phyloP scores from a whole-genome alignment of 1,140 invertebrate species.

The Scaptomyza montana region DNA sequence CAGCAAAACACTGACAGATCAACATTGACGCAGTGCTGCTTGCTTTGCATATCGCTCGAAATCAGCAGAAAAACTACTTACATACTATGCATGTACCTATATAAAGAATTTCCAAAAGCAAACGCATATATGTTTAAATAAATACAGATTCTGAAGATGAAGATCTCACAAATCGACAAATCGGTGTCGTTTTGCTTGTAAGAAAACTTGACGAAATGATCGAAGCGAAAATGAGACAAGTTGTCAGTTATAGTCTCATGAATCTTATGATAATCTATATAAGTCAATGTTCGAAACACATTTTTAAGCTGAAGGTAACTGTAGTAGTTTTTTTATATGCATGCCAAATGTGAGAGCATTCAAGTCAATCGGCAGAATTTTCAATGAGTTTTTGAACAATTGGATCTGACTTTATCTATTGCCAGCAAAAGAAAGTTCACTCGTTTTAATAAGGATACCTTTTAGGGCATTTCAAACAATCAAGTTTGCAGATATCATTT shows the following conservation, averaged over 20 bases:
- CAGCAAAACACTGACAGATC: neutral
- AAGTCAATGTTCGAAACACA: neutral
- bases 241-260: neutral
- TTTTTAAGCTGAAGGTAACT: neutral
- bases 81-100: neutral
- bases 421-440: no score
- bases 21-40: slow-evolving; percentile 22
- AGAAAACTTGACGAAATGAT: neutral
- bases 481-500: no score
- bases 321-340: no score
- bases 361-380: no score
- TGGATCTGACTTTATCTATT: no score
- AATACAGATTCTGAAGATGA: slow-evolving; percentile 19
- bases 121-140: slow-evolving; percentile 1
- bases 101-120: neutral
- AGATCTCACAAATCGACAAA: neutral
- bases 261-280: neutral
- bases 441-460: no score
- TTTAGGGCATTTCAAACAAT: no score
- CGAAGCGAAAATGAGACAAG: slow-evolving; percentile 15
- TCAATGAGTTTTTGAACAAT: no score
- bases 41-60: slow-evolving; percentile 15
- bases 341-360: no score
- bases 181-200: neutral
- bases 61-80: slow-evolving; percentile 32